Percentiles rank a stretch among this genome's conserved stretches.
Conservation (phyloP, 1,140 invertebrate genomes). For the Hyles vespertilio region DNA sequence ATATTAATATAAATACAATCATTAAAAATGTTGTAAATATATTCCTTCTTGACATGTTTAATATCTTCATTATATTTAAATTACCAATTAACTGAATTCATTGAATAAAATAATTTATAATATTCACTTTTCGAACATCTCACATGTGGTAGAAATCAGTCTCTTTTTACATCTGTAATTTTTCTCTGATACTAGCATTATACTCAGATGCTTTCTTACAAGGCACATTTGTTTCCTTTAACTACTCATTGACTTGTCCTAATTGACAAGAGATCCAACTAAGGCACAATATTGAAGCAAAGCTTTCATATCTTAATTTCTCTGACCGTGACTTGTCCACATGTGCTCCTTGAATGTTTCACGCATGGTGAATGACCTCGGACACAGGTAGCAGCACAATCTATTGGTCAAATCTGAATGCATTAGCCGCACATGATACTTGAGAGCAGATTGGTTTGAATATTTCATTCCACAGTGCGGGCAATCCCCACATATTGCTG, state of each 20-base stretch:
- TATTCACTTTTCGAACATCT: no score
- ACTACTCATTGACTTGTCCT: constrained; percentile 7
- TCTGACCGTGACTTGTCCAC: constrained; percentile 79
- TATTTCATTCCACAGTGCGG: constrained; percentile 81
- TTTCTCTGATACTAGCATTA: not conserved
- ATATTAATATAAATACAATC: no score
- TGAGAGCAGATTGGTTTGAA: constrained; percentile 81
- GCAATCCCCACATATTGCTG: constrained; percentile 79
- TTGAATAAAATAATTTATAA: no score
- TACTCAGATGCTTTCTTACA: constrained; percentile 4
- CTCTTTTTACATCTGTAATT: not conserved
- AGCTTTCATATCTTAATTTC: constrained; percentile 68
- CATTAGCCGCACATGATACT: constrained; percentile 82
- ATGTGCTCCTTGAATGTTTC: constrained; percentile 81
- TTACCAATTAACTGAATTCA: no score
- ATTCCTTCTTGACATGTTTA: no score
- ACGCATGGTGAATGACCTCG: constrained; percentile 79
- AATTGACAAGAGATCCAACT: constrained; percentile 30
- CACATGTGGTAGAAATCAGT: not conserved
- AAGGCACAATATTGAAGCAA: constrained; percentile 37
- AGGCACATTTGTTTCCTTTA: constrained; percentile 22
- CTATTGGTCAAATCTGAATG: constrained; percentile 81
- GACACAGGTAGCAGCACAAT: constrained; percentile 81
- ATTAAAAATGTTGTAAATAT: no score
- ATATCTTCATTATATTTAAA: no score